Evolutionary conservation across 2,888 invertebrate species (phyloP).

Genomic region (Didymodactylos carnosus): DNA sequence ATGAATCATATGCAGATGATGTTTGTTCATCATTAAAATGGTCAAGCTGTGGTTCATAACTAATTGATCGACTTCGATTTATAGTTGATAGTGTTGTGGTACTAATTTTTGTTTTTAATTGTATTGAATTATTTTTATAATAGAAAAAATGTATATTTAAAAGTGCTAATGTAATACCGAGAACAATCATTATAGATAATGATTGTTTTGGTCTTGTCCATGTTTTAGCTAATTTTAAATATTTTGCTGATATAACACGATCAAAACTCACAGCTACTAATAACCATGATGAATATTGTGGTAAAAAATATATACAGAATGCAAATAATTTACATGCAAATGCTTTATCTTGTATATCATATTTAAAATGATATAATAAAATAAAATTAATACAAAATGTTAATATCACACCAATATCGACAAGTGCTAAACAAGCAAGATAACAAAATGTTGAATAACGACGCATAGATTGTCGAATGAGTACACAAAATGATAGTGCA

Average conservation of each 20-base stretch:
- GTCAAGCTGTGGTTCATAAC: background rate
- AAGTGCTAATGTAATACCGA: background rate
- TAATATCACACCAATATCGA: constrained; percentile 3
- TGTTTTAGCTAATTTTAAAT: background rate
- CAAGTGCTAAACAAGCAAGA: constrained; percentile 9
- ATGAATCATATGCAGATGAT: background rate
- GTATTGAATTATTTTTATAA: background rate
- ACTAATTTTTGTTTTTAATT: background rate
- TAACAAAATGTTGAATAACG: constrained; percentile 12
- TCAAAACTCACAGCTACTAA: constrained; percentile 13
- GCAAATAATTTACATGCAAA: constrained; percentile 8
- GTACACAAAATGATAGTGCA: constrained; percentile 5
- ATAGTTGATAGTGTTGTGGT: background rate
- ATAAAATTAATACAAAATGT: constrained; percentile 13
- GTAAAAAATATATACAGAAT: constrained; percentile 14
- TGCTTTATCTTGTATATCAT: constrained; percentile 5
- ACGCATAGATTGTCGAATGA: constrained; percentile 4
- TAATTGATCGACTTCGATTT: too few relatives aligned
- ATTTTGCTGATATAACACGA: constrained; percentile 7
- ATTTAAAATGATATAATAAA: constrained; percentile 2
- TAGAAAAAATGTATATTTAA: constrained; percentile 12
- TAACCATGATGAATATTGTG: constrained; percentile 13
- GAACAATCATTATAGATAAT: background rate
- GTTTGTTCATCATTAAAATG: background rate
- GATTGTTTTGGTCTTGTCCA: constrained; percentile 8